Evolutionary conservation across 2,797 vertebrate genomes (phyloP).

Genomic region (Sternotherus odoratus): DNA sequence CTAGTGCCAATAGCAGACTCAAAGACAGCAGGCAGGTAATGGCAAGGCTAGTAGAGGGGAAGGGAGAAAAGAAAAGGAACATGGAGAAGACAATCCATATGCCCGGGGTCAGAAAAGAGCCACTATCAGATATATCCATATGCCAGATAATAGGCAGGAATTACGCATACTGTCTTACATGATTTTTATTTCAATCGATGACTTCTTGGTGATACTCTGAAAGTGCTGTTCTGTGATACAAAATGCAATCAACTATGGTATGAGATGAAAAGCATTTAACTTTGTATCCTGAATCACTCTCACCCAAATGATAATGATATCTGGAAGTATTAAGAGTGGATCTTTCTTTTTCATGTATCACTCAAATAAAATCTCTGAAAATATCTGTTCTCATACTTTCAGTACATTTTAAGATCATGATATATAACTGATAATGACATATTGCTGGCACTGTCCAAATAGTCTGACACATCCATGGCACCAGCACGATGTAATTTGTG

Average conservation of each 20-base stretch:
- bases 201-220: not conserved
- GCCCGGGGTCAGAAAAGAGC: not conserved
- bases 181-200: not conserved
- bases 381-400: not conserved
- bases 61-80: not conserved
- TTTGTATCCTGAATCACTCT: not conserved
- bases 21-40: not conserved
- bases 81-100: not conserved
- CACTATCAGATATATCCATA: not conserved
- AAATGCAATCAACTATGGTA: not conserved
- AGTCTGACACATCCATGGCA: not conserved
- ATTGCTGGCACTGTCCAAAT: not conserved
- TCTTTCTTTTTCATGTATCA: not conserved
- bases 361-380: not conserved
- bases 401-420: not conserved
- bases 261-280: not conserved
- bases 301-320: not conserved
- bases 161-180: not conserved
- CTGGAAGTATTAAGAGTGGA: not conserved
- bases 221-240: not conserved
- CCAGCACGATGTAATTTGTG: not conserved
- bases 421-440: not conserved
- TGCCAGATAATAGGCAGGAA: not conserved
- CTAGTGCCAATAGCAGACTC: not conserved
- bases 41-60: rapidly evolving